phyloP scores from a whole-genome alignment of 2,888 invertebrate genomes.

The Seira musarum region DNA sequence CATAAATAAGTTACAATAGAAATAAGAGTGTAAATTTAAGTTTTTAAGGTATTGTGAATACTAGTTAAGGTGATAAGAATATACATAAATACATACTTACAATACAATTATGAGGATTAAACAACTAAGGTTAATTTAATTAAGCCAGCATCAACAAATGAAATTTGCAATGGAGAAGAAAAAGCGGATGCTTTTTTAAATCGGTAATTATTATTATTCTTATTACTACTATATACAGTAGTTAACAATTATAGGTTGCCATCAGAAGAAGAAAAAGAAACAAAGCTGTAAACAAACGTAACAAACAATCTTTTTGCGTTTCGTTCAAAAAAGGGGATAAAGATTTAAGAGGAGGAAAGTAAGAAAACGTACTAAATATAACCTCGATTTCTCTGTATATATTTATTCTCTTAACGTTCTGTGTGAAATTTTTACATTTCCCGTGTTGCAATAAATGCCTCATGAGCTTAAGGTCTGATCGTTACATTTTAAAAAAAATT shows the following conservation, averaged over 20 bases:
- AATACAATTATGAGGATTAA: not conserved
- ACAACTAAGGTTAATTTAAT: not conserved
- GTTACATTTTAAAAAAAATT: not conserved
- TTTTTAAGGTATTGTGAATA: too few species aligned
- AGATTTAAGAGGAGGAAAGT: too few species aligned
- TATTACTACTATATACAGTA: not conserved
- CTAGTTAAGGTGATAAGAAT: too few species aligned
- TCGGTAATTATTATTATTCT: too few species aligned
- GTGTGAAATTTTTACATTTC: slow-evolving; percentile 16
- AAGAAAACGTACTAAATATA: too few species aligned
- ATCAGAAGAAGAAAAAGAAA: slow-evolving; percentile 30
- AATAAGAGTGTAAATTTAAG: too few species aligned
- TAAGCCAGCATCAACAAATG: not conserved
- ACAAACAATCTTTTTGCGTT: not conserved
- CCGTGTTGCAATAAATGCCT: slow-evolving; percentile 44
- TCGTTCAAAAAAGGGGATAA: not conserved
- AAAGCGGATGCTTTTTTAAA: not conserved
- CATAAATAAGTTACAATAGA: too few species aligned
- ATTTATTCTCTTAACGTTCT: not conserved
- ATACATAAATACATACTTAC: too few species aligned
- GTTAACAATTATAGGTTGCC: slow-evolving; percentile 31
- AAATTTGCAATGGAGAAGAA: not conserved
- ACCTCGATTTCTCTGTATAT: slow-evolving; percentile 16
- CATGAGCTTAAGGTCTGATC: slow-evolving; percentile 33
- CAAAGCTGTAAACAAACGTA: not conserved